phyloP scores from a whole-genome alignment of 2,113 vertebrate genomes.

The Coturnix japonica region DNA sequence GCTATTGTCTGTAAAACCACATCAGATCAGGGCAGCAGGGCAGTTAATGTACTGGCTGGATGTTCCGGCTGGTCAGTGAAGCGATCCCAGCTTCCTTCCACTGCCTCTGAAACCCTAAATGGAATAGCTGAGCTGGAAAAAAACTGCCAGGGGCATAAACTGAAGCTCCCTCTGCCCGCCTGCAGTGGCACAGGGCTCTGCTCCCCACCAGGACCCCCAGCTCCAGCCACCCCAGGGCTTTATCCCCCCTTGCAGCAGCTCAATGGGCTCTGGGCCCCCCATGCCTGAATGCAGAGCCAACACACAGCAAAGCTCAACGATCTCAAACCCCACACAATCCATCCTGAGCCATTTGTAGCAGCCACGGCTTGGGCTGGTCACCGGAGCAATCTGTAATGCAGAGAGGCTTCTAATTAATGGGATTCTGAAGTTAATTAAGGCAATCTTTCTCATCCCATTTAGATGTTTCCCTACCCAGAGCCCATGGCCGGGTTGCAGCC shows the following conservation, averaged over 20 bases:
- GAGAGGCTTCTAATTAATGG: conserved; percentile 63
- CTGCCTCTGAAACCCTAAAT: conserved; percentile 63
- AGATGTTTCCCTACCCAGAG: background rate
- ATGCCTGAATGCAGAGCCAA: background rate
- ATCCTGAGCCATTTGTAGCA: background rate
- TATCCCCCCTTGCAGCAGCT: background rate
- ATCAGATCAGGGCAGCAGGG: conserved; percentile 77
- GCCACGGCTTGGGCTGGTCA: background rate
- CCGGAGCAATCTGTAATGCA: conserved; percentile 46
- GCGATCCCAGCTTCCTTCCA: conserved; percentile 72
- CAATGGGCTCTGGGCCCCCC: background rate
- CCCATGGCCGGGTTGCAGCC: background rate
- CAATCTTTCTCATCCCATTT: conserved; percentile 57
- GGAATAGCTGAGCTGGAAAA: conserved; percentile 76
- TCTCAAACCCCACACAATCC: background rate
- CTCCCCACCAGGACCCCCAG: conserved; percentile 13
- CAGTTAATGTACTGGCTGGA: conserved; percentile 76
- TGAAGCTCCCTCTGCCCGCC: conserved; percentile 69
- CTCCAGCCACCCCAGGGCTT: background rate
- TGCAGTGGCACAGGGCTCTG: conserved; percentile 30
- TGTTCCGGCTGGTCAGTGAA: conserved; percentile 77
- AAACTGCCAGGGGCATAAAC: conserved; percentile 65
- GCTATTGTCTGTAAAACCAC: conserved; percentile 75
- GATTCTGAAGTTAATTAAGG: conserved; percentile 71
- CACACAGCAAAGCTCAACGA: background rate